Percentiles rank a stretch among this genome's conserved stretches.
phyloP scores from a whole-genome alignment of 2,113 vertebrate species.

The Trematomus loennbergii region DNA sequence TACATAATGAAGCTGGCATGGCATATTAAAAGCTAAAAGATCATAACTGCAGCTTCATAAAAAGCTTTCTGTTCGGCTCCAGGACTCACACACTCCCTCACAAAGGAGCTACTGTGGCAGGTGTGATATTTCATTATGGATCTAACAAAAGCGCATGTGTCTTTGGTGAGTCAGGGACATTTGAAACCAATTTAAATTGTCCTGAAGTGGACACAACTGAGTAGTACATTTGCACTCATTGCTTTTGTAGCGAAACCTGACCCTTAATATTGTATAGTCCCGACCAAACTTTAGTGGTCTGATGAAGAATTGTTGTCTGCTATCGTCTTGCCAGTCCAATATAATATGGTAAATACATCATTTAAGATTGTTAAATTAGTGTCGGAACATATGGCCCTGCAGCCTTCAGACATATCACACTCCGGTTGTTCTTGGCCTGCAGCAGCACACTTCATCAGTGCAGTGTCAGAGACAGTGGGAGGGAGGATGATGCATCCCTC shows the following conservation, averaged over 20 bases:
- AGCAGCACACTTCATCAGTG: conserved; percentile 51
- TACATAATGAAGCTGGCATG: neutral
- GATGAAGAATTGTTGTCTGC: neutral
- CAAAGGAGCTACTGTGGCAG: neutral
- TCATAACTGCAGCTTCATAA: neutral
- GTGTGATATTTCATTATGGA: conserved; percentile 20
- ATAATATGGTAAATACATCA: neutral
- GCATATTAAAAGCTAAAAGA: conserved; percentile 17
- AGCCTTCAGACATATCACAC: conserved; percentile 14
- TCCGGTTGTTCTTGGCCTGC: conserved; percentile 25
- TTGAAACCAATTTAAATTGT: neutral
- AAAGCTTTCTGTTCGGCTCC: neutral
- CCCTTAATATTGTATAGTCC: neutral
- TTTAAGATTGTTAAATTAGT: neutral
- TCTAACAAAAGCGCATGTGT: conserved; percentile 6
- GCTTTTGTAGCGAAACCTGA: neutral
- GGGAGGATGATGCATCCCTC: conserved; percentile 67
- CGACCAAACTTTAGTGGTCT: neutral
- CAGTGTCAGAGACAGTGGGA: conserved; percentile 65
- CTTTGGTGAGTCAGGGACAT: neutral
- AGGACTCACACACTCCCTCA: neutral
- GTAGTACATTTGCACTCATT: no score
- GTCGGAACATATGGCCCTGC: neutral
- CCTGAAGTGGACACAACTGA: neutral
- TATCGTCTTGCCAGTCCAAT: neutral